Evolutionary conservation across 2,888 invertebrate genomes (phyloP).

Genomic region (Limenitis camilla): DNA sequence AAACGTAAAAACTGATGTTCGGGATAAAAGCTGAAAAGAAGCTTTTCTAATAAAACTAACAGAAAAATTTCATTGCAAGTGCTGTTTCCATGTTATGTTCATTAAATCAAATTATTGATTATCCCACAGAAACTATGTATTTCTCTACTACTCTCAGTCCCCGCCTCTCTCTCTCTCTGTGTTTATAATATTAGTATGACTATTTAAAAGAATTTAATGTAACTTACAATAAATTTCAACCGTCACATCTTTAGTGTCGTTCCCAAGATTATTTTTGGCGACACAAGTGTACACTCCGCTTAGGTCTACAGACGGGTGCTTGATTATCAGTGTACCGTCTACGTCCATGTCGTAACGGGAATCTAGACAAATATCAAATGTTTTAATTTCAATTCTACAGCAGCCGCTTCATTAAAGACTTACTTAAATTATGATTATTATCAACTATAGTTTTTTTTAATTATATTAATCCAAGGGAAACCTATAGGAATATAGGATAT

Average conservation of each 20-base stretch:
- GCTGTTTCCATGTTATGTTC: too few relatives aligned
- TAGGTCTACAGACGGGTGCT: slow-evolving; percentile 49
- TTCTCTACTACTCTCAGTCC: neutral
- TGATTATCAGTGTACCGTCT: slow-evolving; percentile 56
- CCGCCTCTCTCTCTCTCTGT: neutral
- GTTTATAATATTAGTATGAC: neutral
- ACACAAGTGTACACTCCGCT: slow-evolving; percentile 75
- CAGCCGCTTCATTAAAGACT: too few relatives aligned
- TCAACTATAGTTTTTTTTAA: too few relatives aligned
- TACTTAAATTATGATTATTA: too few relatives aligned
- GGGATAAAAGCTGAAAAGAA: too few relatives aligned
- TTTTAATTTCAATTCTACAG: neutral
- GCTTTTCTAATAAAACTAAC: too few relatives aligned
- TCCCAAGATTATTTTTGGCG: slow-evolving; percentile 71
- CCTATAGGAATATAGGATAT: too few relatives aligned
- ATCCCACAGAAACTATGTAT: too few relatives aligned
- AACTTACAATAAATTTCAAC: slow-evolving; percentile 58
- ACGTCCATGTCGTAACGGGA: slow-evolving; percentile 39
- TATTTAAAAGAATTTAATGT: neutral
- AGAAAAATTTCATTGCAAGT: too few relatives aligned
- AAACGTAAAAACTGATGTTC: too few relatives aligned
- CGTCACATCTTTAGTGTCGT: slow-evolving; percentile 39
- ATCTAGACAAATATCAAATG: slow-evolving; percentile 33
- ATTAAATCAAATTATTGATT: too few relatives aligned
- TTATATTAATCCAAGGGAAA: neutral